Evolutionary conservation across 2,797 vertebrate species (phyloP).

Genomic region (Halcyon badia): DNA sequence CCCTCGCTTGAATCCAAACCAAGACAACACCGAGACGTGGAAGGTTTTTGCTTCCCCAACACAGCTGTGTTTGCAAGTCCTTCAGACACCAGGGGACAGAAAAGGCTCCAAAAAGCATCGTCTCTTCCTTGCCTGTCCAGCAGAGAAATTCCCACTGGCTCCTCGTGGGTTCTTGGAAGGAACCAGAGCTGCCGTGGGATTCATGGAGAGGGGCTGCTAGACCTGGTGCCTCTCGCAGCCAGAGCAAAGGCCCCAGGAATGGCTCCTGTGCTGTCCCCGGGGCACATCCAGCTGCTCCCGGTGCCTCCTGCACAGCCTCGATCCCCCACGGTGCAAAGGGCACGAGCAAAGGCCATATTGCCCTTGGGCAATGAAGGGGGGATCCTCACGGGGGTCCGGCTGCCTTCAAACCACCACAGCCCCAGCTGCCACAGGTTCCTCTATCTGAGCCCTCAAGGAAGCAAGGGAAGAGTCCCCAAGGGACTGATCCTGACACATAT

Average conservation of each 20-base stretch:
- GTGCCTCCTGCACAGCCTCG: fast-evolving
- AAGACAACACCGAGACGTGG: not conserved
- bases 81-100: not conserved
- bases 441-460: fast-evolving
- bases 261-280: not conserved
- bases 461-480: fast-evolving
- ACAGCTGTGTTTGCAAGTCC: conserved; percentile 58
- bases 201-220: not conserved
- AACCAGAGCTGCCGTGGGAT: not conserved
- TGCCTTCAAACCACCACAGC: not conserved
- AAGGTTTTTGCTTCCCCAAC: conserved; percentile 43
- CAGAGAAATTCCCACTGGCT: not conserved
- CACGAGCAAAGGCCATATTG: fast-evolving
- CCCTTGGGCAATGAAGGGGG: fast-evolving
- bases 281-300: fast-evolving
- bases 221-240: fast-evolving
- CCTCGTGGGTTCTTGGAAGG: not conserved
- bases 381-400: fast-evolving
- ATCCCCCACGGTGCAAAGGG: not conserved
- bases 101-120: not conserved
- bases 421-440: not conserved
- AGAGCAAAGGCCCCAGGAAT: not conserved
- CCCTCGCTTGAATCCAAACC: conserved; percentile 6
- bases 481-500: not conserved
- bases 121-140: fast-evolving